Evolutionary conservation across 2,888 invertebrate species (phyloP).

Genomic region (Epistrophella euchroma): DNA sequence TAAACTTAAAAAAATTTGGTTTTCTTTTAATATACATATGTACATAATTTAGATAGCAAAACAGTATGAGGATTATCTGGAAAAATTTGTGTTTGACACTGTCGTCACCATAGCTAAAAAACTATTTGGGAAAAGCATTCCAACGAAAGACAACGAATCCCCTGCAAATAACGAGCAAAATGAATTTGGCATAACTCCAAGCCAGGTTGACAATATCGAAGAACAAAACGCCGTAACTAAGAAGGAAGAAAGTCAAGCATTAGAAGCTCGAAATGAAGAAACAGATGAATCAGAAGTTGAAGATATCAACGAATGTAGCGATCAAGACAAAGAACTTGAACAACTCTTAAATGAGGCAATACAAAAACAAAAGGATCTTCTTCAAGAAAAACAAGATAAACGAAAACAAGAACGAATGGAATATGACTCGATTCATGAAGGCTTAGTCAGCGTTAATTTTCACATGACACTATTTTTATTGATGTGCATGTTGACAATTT

Average conservation of each 20-base stretch:
- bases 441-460: constrained; percentile 87
- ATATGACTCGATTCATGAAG: constrained; percentile 77
- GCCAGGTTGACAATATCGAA: constrained; percentile 48
- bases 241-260: not conserved
- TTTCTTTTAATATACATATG: too few species aligned
- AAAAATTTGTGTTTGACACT: constrained; percentile 85
- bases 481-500: constrained; percentile 87
- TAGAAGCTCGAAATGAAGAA: not conserved
- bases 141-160: not conserved
- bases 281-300: not conserved
- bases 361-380: constrained; percentile 70
- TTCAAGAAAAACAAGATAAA: constrained; percentile 74
- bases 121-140: constrained; percentile 74
- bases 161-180: not conserved
- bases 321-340: constrained; percentile 75
- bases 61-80: constrained; percentile 88
- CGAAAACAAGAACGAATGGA: constrained; percentile 76
- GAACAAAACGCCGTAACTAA: not conserved
- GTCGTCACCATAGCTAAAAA: constrained; percentile 81
- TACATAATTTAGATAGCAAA: constrained; percentile 82
- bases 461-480: constrained; percentile 90
- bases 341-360: constrained; percentile 75
- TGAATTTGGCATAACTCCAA: not conserved
- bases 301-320: constrained; percentile 1
- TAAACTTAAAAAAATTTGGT: not conserved